A percentile compares a stretch with the other conserved stretches of the same genome.
Evolutionary conservation across 1,140 invertebrate genomes (phyloP).

Genomic region (Cotesia chilonis): DNA sequence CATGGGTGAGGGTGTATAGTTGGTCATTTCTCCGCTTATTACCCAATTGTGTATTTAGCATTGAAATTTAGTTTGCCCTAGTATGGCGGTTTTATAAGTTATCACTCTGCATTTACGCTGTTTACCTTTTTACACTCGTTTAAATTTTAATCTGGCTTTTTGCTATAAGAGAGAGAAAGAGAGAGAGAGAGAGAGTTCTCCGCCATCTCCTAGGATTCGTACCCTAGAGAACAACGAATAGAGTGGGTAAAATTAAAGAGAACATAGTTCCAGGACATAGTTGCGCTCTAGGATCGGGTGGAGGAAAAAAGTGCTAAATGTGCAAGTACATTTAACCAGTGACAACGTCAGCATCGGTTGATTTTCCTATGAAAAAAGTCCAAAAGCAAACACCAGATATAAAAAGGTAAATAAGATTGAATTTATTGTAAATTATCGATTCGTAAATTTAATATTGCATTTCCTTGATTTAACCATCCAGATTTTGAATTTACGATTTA

Average conservation of each 20-base stretch:
- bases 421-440: slow-evolving; percentile 16
- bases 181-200: no score
- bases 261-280: no score
- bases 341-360: slow-evolving; percentile 52
- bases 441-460: neutral
- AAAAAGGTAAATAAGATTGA: neutral
- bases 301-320: slow-evolving; percentile 57
- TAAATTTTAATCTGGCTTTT: no score
- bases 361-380: slow-evolving; percentile 27
- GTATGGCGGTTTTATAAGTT: neutral
- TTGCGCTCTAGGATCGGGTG: no score
- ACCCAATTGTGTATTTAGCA: slow-evolving; percentile 18
- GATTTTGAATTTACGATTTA: neutral
- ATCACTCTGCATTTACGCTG: no score
- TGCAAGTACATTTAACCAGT: slow-evolving; percentile 46
- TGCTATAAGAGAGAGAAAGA: no score
- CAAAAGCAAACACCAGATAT: no score
- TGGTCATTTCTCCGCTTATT: slow-evolving; percentile 13
- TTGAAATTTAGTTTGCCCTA: slow-evolving; percentile 14
- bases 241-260: no score
- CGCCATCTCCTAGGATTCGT: no score
- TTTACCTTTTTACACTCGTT: no score
- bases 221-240: no score
- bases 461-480: slow-evolving; percentile 25
- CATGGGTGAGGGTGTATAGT: neutral